phyloP scores from a whole-genome alignment of 2,888 invertebrate species.

The Phortica okadai region DNA sequence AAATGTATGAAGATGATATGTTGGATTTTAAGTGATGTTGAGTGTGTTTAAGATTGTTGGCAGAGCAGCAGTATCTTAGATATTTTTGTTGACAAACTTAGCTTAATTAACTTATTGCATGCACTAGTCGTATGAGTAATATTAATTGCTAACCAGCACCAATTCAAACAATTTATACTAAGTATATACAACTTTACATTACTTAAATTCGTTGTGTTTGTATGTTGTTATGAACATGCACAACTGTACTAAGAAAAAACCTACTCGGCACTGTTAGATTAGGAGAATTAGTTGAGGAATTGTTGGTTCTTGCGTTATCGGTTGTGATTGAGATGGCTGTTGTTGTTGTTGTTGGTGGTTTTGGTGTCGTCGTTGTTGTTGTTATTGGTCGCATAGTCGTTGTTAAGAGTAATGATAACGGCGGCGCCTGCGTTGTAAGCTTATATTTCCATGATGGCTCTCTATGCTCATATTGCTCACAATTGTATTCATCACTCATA shows the following conservation, averaged over 20 bases:
- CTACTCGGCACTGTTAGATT: slow-evolving; percentile 50
- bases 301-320: neutral
- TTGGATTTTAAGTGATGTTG: too few species aligned
- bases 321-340: slow-evolving; percentile 33
- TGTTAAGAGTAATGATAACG: slow-evolving; percentile 19
- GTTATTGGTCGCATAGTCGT: slow-evolving; percentile 43
- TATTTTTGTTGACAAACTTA: too few species aligned
- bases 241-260: slow-evolving; percentile 41
- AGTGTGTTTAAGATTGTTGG: too few species aligned
- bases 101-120: slow-evolving; percentile 1
- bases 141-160: too few species aligned
- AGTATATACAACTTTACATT: too few species aligned
- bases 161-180: too few species aligned
- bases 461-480: slow-evolving; percentile 63
- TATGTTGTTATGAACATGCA: slow-evolving; percentile 43
- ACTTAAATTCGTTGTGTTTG: neutral
- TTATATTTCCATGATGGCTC: slow-evolving; percentile 40
- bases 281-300: neutral
- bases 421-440: slow-evolving; percentile 48
- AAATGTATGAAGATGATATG: neutral
- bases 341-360: slow-evolving; percentile 53
- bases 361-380: slow-evolving; percentile 45
- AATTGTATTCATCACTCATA: slow-evolving; percentile 79
- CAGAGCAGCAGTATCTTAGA: too few species aligned
- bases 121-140: neutral